phyloP scores from a whole-genome alignment of 2,113 vertebrate species.

The Puntigrus tetrazona region DNA sequence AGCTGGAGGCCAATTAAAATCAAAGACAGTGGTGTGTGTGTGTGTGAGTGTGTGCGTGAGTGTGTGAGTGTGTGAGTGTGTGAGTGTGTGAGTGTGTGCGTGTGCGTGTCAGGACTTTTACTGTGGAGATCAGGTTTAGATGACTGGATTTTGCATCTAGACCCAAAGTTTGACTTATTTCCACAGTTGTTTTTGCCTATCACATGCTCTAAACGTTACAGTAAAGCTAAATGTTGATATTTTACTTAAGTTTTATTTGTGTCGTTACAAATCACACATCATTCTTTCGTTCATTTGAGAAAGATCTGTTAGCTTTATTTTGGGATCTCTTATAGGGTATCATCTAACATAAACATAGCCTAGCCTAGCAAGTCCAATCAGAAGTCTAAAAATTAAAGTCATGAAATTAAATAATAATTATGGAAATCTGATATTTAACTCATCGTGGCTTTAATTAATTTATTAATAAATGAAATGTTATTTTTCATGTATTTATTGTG shows the following conservation, averaged over 20 bases:
- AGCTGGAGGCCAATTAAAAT: conserved; percentile 22
- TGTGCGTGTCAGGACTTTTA: not conserved
- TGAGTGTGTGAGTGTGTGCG: not conserved
- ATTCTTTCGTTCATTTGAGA: too few species aligned
- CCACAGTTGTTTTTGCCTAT: not conserved
- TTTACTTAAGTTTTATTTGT: not conserved
- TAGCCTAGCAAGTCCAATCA: too few species aligned
- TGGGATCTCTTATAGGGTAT: too few species aligned
- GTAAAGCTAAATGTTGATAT: not conserved
- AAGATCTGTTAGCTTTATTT: too few species aligned
- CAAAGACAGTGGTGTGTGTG: not conserved
- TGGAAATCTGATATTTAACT: too few species aligned
- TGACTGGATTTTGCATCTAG: not conserved
- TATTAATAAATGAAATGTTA: too few species aligned
- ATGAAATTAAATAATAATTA: too few species aligned
- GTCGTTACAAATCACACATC: not conserved
- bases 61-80: not conserved
- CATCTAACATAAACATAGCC: too few species aligned
- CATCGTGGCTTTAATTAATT: too few species aligned
- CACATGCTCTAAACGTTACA: too few species aligned
- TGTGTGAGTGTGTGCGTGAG: not conserved
- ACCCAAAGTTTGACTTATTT: not conserved
- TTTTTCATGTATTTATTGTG: too few species aligned
- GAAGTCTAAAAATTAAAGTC: too few species aligned
- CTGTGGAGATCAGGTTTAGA: not conserved